Evolutionary conservation across 1,140 invertebrate species (phyloP).

Genomic region (Chelonus insularis): DNA sequence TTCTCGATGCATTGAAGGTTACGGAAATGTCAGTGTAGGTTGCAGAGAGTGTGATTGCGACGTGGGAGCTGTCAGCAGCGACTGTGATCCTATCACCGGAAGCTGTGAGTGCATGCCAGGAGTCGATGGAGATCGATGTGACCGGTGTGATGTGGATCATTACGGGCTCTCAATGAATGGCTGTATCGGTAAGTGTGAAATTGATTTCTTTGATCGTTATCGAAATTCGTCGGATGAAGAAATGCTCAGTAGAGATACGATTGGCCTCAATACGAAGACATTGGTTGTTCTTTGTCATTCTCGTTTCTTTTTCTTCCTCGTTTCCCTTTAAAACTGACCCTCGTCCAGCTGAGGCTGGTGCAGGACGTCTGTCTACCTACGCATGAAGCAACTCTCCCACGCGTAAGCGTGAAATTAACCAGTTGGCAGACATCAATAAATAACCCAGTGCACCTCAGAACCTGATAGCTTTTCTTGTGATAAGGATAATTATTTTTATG

Average conservation of each 20-base stretch:
- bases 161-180: slow-evolving; percentile 76
- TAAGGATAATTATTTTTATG: slow-evolving; percentile 6
- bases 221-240: neutral
- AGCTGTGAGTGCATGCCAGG: slow-evolving; percentile 70
- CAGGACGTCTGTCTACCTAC: slow-evolving; percentile 28
- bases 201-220: neutral
- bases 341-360: neutral
- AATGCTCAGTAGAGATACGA: neutral
- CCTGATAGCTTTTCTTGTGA: neutral
- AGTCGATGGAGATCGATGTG: slow-evolving; percentile 78
- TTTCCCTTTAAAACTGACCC: neutral
- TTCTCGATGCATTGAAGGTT: slow-evolving; percentile 57
- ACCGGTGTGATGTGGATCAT: slow-evolving; percentile 72
- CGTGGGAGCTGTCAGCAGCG: slow-evolving; percentile 77
- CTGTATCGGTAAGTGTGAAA: slow-evolving; percentile 69
- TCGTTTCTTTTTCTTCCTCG: neutral
- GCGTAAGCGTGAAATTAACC: slow-evolving; percentile 32
- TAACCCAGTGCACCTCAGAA: slow-evolving; percentile 22
- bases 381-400: slow-evolving; percentile 32
- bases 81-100: slow-evolving; percentile 72
- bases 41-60: slow-evolving; percentile 74
- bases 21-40: slow-evolving; percentile 69
- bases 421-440: slow-evolving; percentile 33
- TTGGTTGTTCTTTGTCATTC: neutral
- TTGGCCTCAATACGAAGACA: neutral